Conservation (phyloP, 2,113 vertebrate species). For the Typhlomys cinereus region DNA sequence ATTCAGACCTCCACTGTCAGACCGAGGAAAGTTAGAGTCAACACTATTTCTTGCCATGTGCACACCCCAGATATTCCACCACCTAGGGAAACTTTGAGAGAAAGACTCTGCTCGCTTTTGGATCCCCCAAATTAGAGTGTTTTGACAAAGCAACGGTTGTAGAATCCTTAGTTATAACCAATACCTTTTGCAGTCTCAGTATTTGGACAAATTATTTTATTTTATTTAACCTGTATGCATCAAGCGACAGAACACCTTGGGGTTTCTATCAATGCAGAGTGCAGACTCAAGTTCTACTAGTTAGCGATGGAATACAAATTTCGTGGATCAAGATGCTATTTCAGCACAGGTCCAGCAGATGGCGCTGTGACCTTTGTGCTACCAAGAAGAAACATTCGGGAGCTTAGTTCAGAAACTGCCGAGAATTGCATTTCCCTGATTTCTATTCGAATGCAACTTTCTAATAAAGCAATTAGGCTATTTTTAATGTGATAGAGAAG, state of each 20-base stretch:
- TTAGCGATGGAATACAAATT: not conserved
- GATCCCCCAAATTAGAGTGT: not conserved
- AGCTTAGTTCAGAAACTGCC: constrained; percentile 21
- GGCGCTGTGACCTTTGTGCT: constrained; percentile 61
- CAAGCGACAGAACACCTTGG: not conserved
- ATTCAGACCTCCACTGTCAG: not conserved
- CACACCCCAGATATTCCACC: not conserved
- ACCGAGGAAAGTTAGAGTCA: not conserved
- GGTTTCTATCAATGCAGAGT: not conserved
- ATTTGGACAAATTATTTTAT: not conserved
- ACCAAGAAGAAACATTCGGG: not conserved
- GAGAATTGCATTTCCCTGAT: constrained; percentile 41
- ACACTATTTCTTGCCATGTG: not conserved
- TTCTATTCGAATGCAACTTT: constrained; percentile 61
- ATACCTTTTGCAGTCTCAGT: not conserved
- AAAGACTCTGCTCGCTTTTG: not conserved
- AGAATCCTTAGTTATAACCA: constrained; percentile 6
- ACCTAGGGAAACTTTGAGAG: not conserved
- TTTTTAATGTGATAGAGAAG: constrained; percentile 63
- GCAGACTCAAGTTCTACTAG: not conserved
- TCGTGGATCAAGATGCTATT: not conserved
- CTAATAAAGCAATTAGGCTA: constrained; percentile 57
- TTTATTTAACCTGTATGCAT: not conserved
- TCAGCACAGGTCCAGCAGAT: constrained; percentile 56
- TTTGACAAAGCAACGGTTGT: not conserved